phyloP scores from a whole-genome alignment of 2,113 vertebrate genomes.

The Vulpes vulpes region DNA sequence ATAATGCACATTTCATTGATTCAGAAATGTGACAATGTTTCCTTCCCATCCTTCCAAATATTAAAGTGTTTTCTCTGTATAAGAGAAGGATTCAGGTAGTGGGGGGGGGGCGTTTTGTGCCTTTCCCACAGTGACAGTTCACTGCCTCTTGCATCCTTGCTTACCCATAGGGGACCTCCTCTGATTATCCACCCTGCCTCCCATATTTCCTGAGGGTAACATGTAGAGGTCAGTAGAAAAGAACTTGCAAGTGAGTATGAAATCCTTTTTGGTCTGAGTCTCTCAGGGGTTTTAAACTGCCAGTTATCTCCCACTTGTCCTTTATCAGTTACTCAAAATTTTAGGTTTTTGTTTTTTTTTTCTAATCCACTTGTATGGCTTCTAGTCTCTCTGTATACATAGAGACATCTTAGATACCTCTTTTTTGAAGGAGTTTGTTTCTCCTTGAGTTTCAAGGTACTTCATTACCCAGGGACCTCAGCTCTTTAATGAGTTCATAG shows the following conservation, averaged over 20 bases:
- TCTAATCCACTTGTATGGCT: background rate
- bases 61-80: background rate
- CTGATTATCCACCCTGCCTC: background rate
- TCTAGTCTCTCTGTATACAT: background rate
- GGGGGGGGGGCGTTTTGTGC: background rate
- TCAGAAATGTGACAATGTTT: background rate
- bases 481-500: background rate
- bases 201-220: background rate
- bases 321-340: conserved; percentile 2
- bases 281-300: background rate
- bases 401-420: background rate
- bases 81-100: background rate
- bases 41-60: background rate
- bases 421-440: background rate
- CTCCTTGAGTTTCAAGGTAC: background rate
- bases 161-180: background rate
- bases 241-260: background rate
- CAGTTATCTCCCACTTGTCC: background rate
- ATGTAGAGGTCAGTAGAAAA: background rate
- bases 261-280: background rate
- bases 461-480: background rate
- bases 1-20: background rate
- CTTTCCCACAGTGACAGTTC: background rate
- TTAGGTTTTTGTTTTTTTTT: background rate
- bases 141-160: background rate